Evolutionary conservation across 2,888 invertebrate species (phyloP).

Genomic region (Rhingia campestris): DNA sequence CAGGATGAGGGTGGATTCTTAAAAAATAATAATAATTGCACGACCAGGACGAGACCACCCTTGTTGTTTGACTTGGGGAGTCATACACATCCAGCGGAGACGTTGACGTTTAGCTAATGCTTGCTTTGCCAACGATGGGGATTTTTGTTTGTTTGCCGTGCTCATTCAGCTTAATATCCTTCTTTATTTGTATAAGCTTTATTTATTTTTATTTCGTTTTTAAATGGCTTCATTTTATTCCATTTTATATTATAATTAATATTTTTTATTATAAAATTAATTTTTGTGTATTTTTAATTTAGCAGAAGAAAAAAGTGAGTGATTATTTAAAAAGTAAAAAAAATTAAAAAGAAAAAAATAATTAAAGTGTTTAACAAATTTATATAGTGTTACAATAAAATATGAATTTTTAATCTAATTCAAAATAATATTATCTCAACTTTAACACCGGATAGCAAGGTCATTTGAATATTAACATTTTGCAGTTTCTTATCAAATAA

Average conservation of each 20-base stretch:
- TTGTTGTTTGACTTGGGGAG: slow-evolving; percentile 15
- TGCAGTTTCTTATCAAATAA: neutral
- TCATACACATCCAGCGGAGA: neutral
- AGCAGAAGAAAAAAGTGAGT: neutral
- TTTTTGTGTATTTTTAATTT: neutral
- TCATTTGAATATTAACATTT: slow-evolving; percentile 8
- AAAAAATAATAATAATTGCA: slow-evolving; percentile 24
- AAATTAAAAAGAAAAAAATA: neutral
- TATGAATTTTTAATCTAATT: slow-evolving; percentile 13
- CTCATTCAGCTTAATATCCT: slow-evolving; percentile 1
- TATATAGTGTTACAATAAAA: slow-evolving; percentile 9
- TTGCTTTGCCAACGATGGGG: neutral
- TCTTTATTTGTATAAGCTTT: neutral
- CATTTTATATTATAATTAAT: no score
- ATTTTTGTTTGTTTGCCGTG: neutral
- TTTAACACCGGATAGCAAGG: slow-evolving; percentile 21
- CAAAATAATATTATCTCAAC: neutral
- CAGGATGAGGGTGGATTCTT: slow-evolving; percentile 17
- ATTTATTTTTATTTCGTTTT: neutral
- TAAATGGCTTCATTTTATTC: neutral
- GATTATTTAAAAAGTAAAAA: neutral
- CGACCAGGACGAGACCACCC: slow-evolving; percentile 7
- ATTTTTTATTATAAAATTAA: neutral
- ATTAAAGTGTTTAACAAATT: slow-evolving; percentile 2
- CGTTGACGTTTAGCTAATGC: slow-evolving; percentile 8